Base-by-base conservation (phyloP, 2,113 vertebrate species). In the Carassius gibelio region DNA sequence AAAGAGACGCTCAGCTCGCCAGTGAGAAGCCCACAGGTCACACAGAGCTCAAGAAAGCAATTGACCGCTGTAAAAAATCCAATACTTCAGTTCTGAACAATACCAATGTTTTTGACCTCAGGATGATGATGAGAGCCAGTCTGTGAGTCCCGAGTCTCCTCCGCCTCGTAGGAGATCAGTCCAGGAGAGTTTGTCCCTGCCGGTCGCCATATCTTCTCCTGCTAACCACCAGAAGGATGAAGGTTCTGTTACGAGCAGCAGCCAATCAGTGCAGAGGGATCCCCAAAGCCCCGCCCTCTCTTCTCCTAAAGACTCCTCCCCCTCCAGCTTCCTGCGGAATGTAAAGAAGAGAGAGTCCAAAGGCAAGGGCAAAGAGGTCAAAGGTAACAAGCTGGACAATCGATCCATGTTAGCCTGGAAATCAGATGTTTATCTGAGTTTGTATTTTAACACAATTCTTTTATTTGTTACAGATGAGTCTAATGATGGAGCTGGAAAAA, bases 291-390 rank as follows among this genome's bases (percentile, higher is more conserved):
- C 89, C 6, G n/a, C 91, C 88, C 86, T 88, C 86, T 94, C 94
- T 17, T 83, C 93, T 74, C 90, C 91, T 74, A 94, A 94, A 91
- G 94, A 96, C 86, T 86, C 88, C 66, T 96, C 95, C 87, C 94
- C 96, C 84, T 91, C 94, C 50, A 94, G 93, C 21, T 92, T 94
- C 69, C 90, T 92, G 88, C 94, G 90, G 75, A 96, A 90, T 45
- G 89, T 93, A 48, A 97, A 96, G 89, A 96, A 94, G 90, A 95
- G 91, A 89, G 96, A 97, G 90, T 91, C 93, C 77, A 98, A 97
- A 93, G 95, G 95, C 77, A 98, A 96, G 92, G 90, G 93, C 82
- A 96, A 95, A 92, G 95, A 94, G 55, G 36, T 86, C 69, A 97
- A 96, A 94, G 96, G 96, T 97, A 94, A 86, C 91, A 17, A 4